Conservation (phyloP, 1,140 invertebrate genomes). For the Musca domestica region DNA sequence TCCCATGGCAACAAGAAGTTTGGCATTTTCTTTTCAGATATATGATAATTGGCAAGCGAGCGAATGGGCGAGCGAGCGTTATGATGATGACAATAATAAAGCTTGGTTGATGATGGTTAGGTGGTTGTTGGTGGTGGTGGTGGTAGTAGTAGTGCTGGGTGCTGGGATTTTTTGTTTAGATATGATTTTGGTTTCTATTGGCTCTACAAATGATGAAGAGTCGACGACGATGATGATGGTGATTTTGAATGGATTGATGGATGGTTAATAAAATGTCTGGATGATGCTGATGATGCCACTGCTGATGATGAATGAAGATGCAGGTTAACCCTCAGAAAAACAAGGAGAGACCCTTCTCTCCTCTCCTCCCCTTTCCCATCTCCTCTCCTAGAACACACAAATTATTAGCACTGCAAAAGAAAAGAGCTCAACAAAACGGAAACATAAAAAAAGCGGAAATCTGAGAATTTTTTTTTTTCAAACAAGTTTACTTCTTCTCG, state of each 20-base stretch:
- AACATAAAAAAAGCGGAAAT: too few relatives aligned
- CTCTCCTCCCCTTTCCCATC: too few relatives aligned
- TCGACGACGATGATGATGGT: background rate
- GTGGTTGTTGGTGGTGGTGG: background rate
- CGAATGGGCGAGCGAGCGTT: conserved; percentile 10
- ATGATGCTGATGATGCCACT: conserved; percentile 18
- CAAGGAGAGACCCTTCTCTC: background rate
- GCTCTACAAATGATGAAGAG: background rate
- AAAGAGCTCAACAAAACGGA: too few relatives aligned
- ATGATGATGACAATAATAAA: background rate
- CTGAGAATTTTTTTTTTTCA: too few relatives aligned
- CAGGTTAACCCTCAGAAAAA: background rate
- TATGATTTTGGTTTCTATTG: too few relatives aligned
- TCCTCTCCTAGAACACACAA: too few relatives aligned
- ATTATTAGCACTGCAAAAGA: too few relatives aligned
- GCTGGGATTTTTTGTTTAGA: background rate
- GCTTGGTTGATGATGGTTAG: background rate
- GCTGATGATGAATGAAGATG: conserved; percentile 28
- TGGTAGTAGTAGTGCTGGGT: background rate
- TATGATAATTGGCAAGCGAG: background rate
- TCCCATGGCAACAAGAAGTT: too few relatives aligned
- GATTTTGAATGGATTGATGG: conserved; percentile 17
- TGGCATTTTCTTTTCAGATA: background rate
- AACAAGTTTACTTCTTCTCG: too few relatives aligned
- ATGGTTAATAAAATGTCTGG: conserved; percentile 30